Base-by-base conservation (phyloP, 2,113 vertebrate genomes). In the Bujurquina vittata region DNA sequence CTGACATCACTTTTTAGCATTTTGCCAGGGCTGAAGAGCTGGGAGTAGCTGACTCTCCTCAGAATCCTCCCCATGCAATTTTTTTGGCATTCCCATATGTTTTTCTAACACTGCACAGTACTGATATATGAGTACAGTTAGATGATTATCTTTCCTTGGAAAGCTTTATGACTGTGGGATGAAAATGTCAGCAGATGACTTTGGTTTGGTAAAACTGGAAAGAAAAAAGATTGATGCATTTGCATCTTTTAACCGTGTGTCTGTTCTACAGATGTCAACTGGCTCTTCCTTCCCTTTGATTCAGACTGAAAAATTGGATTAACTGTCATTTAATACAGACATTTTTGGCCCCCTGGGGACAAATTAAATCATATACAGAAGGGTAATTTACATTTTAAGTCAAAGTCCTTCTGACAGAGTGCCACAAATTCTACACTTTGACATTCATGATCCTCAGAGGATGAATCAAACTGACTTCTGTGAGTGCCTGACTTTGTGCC, bases 1-100 rank as follows among this genome's bases (percentile, higher is more conserved):
- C 63, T 94, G 89, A 93, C 92, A 92, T 94, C 90, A 91, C 79
- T 81, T 84, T 86, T 89, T 73, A 88, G 85, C 74, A 37, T 46
- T 86, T 84, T 88, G 87, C 87, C 89, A 90, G 84, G 10, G 11
- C 73, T 55, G 62, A 69, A n/a, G 77, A 74, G 73, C 15, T 76
- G 88, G 90, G 87, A 90, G 84, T 86, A 83, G 73, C 80, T 80
- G n/a, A 83, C 88, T 80, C 81, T 74, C 74, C 65, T 85, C 82
- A 23, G 72, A 62, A 83, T 89, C 90, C 90, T 90, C 86, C 84
- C 85, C 72, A 54, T 26, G 35, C 55, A 77, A 5, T 20, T 7
- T 55, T 35, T 75, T 22, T 37, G 61, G 84, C 78, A 76, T 84
- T 88, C 60, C 75, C 79, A 77, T 31, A 59, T 86, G 65, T 75